A percentile compares a stretch with the other conserved stretches of the same genome.
Conservation (phyloP, 2,797 vertebrate species). For the Calcarius lapponicus region DNA sequence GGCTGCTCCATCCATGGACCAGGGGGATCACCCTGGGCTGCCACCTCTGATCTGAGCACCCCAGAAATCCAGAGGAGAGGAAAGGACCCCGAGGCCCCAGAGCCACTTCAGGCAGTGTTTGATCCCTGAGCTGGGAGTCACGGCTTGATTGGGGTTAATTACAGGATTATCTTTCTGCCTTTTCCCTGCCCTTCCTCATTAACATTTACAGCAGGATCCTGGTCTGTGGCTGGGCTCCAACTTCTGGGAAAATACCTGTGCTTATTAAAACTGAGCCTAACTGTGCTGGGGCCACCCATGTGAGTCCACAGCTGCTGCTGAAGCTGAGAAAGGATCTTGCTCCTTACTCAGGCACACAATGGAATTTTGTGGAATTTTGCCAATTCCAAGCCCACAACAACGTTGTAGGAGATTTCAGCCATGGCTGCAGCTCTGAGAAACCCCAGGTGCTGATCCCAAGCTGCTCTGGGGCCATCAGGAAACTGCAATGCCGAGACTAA, state of each 20-base stretch:
- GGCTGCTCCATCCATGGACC: background rate
- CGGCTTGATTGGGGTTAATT: background rate
- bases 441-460: background rate
- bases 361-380: too few relatives aligned
- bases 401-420: background rate
- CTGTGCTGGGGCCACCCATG: background rate
- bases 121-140: background rate
- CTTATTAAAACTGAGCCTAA: background rate
- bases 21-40: background rate
- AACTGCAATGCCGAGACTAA: background rate
- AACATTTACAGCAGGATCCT: background rate
- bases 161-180: background rate
- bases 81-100: background rate
- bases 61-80: background rate
- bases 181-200: background rate
- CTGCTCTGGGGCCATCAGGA: background rate
- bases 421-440: rapidly evolving
- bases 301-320: background rate
- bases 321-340: background rate
- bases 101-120: background rate
- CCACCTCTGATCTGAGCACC: background rate
- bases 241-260: background rate
- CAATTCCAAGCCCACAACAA: background rate
- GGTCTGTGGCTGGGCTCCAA: background rate
- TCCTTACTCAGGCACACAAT: background rate